Evolutionary conservation across 2,113 vertebrate genomes (phyloP).

Genomic region (Quiscalus mexicanus): DNA sequence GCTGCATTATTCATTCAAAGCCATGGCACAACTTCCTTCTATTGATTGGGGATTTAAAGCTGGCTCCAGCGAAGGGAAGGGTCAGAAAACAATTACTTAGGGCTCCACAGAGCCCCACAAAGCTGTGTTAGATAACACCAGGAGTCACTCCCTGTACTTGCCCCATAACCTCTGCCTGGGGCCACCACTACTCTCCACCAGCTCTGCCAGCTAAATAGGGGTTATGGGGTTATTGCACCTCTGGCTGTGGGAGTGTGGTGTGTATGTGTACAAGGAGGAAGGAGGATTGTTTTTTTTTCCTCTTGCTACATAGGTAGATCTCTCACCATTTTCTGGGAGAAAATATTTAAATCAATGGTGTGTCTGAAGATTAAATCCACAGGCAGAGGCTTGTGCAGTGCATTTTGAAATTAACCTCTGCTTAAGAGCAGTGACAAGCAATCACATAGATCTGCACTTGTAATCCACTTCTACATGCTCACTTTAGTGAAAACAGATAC

Average conservation of each 20-base stretch:
- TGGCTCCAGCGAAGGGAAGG: not conserved
- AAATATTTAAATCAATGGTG: not conserved
- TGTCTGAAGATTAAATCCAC: not conserved
- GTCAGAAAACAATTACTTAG: not conserved
- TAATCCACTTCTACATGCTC: not conserved
- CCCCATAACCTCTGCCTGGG: conserved; percentile 22
- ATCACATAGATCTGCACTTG: not conserved
- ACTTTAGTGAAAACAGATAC: not conserved
- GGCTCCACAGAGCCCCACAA: not conserved
- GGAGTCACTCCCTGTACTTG: not conserved
- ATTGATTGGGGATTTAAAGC: not conserved
- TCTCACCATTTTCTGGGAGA: not conserved
- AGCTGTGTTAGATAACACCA: not conserved
- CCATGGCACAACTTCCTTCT: not conserved
- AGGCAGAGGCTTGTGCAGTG: not conserved
- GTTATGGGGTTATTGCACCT: conserved; percentile 11
- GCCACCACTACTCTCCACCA: not conserved
- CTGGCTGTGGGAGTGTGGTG: not conserved
- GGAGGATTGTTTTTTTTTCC: not conserved
- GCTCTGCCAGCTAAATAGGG: not conserved
- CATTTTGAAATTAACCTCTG: not conserved
- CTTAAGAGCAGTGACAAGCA: not conserved
- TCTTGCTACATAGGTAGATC: not conserved
- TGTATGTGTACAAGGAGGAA: not conserved
- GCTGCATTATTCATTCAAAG: not conserved